phyloP scores from a whole-genome alignment of 2,113 vertebrate species.

The Epinephelus cyanopodus region DNA sequence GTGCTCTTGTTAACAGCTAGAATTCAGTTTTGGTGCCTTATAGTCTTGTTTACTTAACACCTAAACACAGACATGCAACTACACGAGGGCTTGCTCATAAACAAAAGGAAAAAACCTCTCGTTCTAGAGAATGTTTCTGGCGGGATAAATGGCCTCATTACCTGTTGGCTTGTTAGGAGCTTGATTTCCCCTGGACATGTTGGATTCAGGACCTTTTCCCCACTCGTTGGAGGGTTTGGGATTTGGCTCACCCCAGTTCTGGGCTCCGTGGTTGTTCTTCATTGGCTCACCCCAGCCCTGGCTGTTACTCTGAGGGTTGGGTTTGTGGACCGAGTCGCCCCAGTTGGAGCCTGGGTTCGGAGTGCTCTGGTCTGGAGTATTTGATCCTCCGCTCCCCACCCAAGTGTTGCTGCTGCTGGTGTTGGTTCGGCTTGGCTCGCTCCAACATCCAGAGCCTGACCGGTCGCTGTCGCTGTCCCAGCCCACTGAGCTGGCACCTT shows the following conservation, averaged over 20 bases:
- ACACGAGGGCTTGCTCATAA: background rate
- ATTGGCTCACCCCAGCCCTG: constrained; percentile 91
- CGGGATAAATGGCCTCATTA: background rate
- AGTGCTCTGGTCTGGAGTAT: constrained; percentile 85
- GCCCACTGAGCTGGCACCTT: constrained; percentile 87
- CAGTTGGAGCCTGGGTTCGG: constrained; percentile 85
- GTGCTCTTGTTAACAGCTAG: background rate
- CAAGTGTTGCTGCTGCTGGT: constrained; percentile 88
- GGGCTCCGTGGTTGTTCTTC: constrained; percentile 85
- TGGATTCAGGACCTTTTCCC: constrained; percentile 90
- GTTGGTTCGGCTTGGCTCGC: constrained; percentile 87
- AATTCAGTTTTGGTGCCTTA: background rate
- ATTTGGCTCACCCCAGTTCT: constrained; percentile 89
- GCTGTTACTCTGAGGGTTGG: constrained; percentile 79
- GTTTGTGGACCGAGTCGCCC: constrained; percentile 87
- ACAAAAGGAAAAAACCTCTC: background rate
- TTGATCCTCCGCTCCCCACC: constrained; percentile 85
- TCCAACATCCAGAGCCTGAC: constrained; percentile 93
- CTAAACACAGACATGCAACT: background rate
- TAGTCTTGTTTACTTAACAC: background rate
- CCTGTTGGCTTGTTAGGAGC: constrained; percentile 84
- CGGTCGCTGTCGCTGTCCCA: constrained; percentile 93
- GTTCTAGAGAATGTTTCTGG: background rate
- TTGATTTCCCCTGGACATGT: constrained; percentile 66
- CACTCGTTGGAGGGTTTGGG: constrained; percentile 89